A percentile compares a stretch with the other conserved stretches of the same genome.
These are phyloP conservation scores for Carabus problematicus DNA, from an alignment of 2,888 invertebrate species.

Conservation along the genomic window DNA sequence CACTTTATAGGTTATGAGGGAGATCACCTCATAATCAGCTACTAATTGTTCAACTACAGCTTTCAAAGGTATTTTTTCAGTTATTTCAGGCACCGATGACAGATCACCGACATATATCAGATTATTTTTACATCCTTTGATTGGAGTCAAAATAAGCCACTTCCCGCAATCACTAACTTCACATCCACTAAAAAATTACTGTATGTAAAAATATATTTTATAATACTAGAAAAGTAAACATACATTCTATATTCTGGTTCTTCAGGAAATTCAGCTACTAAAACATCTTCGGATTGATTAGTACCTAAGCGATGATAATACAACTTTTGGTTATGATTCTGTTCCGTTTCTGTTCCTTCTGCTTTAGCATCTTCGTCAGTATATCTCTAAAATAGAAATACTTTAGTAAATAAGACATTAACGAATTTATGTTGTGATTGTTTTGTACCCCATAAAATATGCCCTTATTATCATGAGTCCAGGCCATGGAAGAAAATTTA, in stretches of 20 bases:
- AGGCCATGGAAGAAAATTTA: slow-evolving; percentile 89
- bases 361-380: slow-evolving; percentile 80
- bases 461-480: slow-evolving; percentile 95
- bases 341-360: slow-evolving; percentile 90
- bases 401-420: slow-evolving; percentile 15
- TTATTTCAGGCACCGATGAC: slow-evolving; percentile 67
- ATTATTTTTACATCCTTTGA: slow-evolving; percentile 92
- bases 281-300: slow-evolving; percentile 82
- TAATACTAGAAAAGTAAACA: slow-evolving; percentile 51
- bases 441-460: slow-evolving; percentile 86
- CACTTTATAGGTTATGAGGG: not conserved
- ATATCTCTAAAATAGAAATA: slow-evolving; percentile 68
- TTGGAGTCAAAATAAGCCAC: slow-evolving; percentile 83
- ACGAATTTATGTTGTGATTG: slow-evolving; percentile 8
- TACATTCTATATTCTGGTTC: slow-evolving; percentile 93
- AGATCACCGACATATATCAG: slow-evolving; percentile 86
- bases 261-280: slow-evolving; percentile 89
- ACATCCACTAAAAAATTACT: slow-evolving; percentile 69
- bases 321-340: slow-evolving; percentile 89
- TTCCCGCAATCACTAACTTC: slow-evolving; percentile 90
- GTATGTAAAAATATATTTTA: slow-evolving; percentile 26
- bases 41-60: slow-evolving; percentile 89
- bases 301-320: slow-evolving; percentile 92
- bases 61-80: slow-evolving; percentile 71
- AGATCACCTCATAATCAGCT: slow-evolving; percentile 86